phyloP scores from a whole-genome alignment of 2,888 invertebrate genomes.

The Stenolophus ochropezus region DNA sequence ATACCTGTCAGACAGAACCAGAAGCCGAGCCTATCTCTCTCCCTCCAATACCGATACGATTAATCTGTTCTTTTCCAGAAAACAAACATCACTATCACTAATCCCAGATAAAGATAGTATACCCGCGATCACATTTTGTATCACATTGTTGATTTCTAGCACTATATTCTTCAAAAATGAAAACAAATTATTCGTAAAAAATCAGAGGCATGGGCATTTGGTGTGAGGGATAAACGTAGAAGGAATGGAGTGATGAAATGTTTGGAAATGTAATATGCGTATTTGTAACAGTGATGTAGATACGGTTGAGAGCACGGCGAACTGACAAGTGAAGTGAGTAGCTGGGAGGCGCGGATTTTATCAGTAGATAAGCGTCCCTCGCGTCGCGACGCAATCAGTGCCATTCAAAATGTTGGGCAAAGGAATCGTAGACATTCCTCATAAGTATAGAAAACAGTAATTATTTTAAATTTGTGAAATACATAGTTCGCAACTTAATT shows the following conservation, averaged over 20 bases:
- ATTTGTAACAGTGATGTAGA: neutral
- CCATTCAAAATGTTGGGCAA: constrained; percentile 63
- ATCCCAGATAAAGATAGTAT: constrained; percentile 5
- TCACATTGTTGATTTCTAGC: neutral
- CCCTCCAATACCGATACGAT: neutral
- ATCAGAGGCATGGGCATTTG: too few species aligned
- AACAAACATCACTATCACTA: constrained; percentile 6
- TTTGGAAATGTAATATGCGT: neutral
- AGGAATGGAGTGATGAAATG: neutral
- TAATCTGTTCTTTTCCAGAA: neutral
- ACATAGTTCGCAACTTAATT: too few species aligned
- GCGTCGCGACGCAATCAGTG: constrained; percentile 69
- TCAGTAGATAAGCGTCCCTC: constrained; percentile 69
- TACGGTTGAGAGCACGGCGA: neutral
- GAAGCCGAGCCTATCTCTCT: constrained; percentile 3
- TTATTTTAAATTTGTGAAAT: too few species aligned
- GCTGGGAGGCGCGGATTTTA: constrained; percentile 69
- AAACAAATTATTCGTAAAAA: too few species aligned
- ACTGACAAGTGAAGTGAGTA: constrained; percentile 69
- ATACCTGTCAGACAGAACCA: constrained; percentile 49
- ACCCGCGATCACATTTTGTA: neutral
- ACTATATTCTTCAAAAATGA: neutral
- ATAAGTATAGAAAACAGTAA: too few species aligned
- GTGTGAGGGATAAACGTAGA: neutral
- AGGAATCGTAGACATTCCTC: neutral